phyloP scores from a whole-genome alignment of 2,113 vertebrate genomes.

The Heterocephalus glaber region DNA sequence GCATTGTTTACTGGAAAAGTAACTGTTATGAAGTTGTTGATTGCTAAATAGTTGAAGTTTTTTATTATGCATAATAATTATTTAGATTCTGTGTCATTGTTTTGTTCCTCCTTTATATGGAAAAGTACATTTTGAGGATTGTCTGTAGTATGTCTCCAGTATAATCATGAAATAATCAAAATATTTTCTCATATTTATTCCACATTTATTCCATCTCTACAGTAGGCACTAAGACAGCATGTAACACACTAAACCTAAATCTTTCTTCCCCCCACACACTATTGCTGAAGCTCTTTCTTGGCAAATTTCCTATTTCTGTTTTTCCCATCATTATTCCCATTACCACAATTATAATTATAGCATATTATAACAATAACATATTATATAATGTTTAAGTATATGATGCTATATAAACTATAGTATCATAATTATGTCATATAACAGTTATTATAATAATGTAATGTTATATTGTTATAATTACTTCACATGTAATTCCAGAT shows the following conservation, averaged over 20 bases:
- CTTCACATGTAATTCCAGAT: neutral
- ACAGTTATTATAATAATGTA: neutral
- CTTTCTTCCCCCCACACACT: neutral
- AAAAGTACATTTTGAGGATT: neutral
- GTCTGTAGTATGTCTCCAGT: neutral
- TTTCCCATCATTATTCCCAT: neutral
- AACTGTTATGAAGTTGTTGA: neutral
- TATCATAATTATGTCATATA: neutral
- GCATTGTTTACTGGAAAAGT: neutral
- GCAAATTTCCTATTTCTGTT: neutral
- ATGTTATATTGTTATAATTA: neutral
- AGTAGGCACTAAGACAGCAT: neutral
- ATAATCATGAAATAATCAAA: neutral
- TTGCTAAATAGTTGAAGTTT: constrained; percentile 2
- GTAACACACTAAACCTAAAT: neutral
- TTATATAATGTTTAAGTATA: neutral
- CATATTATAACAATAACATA: neutral
- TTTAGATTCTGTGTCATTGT: neutral
- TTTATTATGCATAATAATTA: neutral
- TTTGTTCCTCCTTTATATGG: neutral
- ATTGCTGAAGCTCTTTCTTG: neutral
- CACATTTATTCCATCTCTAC: neutral
- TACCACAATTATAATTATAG: neutral
- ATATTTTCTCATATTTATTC: neutral
- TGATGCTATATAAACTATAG: neutral